phyloP scores from a whole-genome alignment of 2,888 invertebrate species.

The Tinea pellionella region DNA sequence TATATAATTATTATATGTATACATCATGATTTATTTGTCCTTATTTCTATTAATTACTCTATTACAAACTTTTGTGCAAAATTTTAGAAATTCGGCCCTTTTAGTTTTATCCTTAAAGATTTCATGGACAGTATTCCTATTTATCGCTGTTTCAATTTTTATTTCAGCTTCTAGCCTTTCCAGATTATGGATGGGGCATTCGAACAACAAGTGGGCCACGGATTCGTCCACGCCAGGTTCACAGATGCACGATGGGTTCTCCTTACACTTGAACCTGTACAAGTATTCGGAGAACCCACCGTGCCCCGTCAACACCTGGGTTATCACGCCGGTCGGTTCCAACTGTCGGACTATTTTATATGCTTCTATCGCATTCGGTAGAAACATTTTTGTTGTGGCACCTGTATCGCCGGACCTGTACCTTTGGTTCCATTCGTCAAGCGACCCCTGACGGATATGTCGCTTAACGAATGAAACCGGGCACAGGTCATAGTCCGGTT shows the following conservation, averaged over 20 bases:
- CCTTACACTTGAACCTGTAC: constrained; percentile 16
- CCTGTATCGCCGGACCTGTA: constrained; percentile 4
- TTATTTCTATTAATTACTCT: too few relatives aligned
- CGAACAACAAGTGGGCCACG: not conserved
- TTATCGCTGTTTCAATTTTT: not conserved
- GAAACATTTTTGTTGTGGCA: too few relatives aligned
- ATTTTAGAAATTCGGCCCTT: too few relatives aligned
- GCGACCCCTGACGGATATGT: not conserved
- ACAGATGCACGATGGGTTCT: constrained; percentile 14
- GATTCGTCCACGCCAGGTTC: not conserved
- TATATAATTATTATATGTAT: too few relatives aligned
- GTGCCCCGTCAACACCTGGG: constrained; percentile 16
- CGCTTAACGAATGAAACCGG: constrained; percentile 13
- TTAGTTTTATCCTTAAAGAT: too few relatives aligned
- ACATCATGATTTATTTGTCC: too few relatives aligned
- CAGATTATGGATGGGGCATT: not conserved
- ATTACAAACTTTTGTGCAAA: too few relatives aligned
- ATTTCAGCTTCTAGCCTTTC: not conserved
- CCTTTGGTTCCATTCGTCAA: constrained; percentile 11
- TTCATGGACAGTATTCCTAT: not conserved
- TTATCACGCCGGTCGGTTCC: not conserved
- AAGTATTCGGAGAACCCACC: constrained; percentile 17
- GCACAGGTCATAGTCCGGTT: constrained; percentile 11
- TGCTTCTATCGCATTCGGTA: not conserved
- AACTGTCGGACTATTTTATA: not conserved